Evolutionary conservation across 1,140 invertebrate genomes (phyloP).

Genomic region (Thereuonema tuberculata): DNA sequence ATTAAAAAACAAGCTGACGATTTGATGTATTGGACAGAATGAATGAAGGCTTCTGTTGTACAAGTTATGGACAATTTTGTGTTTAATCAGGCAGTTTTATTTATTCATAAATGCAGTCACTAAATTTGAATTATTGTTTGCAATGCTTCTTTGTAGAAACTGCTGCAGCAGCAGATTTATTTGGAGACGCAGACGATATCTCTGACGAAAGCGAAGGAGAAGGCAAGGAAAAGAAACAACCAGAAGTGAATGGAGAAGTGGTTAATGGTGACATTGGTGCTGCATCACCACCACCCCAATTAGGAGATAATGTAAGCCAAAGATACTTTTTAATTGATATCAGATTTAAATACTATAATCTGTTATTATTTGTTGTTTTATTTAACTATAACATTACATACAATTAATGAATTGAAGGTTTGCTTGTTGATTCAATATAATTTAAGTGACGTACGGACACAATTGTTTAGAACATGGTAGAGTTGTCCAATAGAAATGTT

Average conservation of each 20-base stretch:
- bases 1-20: too few relatives aligned
- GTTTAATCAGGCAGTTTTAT: not conserved
- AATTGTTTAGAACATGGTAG: too few relatives aligned
- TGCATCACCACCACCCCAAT: not conserved
- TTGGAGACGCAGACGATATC: constrained; percentile 86
- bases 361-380: not conserved
- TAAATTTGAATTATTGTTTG: too few relatives aligned
- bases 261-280: constrained; percentile 52
- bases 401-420: too few relatives aligned
- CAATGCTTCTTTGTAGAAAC: not conserved
- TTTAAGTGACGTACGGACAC: too few relatives aligned
- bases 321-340: not conserved
- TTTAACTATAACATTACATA: too few relatives aligned
- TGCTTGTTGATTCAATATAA: too few relatives aligned
- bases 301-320: too few relatives aligned
- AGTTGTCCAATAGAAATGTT: too few relatives aligned
- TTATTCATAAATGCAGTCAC: too few relatives aligned
- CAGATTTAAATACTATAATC: not conserved
- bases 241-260: constrained; percentile 30
- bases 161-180: constrained; percentile 56
- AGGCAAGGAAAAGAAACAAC: constrained; percentile 17
- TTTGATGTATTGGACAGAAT: too few relatives aligned
- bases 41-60: too few relatives aligned
- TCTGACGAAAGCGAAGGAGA: constrained; percentile 38
- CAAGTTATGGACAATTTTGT: not conserved